A percentile compares a stretch with the other conserved stretches of the same genome.
Conservation (phyloP, 2,888 invertebrate species). For the Lithophane leautieri region DNA sequence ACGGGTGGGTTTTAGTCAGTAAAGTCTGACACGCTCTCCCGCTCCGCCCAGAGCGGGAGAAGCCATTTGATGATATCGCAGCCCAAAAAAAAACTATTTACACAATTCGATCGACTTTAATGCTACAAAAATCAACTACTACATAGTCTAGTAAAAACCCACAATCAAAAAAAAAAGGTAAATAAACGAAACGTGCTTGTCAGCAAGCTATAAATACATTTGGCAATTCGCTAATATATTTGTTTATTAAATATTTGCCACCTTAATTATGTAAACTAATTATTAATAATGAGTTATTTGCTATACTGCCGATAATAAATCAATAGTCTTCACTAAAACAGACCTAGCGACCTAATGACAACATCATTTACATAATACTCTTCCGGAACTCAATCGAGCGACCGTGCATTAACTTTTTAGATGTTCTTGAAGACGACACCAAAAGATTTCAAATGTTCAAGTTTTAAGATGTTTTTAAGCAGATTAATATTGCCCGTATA, state of each 20-base stretch:
- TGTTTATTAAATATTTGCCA: conserved; percentile 19
- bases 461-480: no score
- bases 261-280: conserved; percentile 18
- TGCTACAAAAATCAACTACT: no score
- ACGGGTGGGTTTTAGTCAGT: no score
- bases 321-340: conserved; percentile 5
- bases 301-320: not conserved
- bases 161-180: no score
- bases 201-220: conserved; percentile 9
- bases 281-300: not conserved
- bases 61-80: no score
- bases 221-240: not conserved
- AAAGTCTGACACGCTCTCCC: no score
- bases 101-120: no score
- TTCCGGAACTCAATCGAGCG: not conserved
- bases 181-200: conserved; percentile 7
- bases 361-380: not conserved
- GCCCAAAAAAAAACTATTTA: no score
- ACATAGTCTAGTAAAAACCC: no score
- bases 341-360: not conserved
- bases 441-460: no score
- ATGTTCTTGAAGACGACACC: not conserved
- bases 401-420: not conserved
- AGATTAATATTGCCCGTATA: not conserved
- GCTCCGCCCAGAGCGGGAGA: no score